A percentile compares a stretch with the other conserved stretches of the same genome.
These are phyloP conservation scores for Gymnothorax javanicus DNA, from an alignment of 2,797 vertebrate genomes.

Conservation along the genomic window DNA sequence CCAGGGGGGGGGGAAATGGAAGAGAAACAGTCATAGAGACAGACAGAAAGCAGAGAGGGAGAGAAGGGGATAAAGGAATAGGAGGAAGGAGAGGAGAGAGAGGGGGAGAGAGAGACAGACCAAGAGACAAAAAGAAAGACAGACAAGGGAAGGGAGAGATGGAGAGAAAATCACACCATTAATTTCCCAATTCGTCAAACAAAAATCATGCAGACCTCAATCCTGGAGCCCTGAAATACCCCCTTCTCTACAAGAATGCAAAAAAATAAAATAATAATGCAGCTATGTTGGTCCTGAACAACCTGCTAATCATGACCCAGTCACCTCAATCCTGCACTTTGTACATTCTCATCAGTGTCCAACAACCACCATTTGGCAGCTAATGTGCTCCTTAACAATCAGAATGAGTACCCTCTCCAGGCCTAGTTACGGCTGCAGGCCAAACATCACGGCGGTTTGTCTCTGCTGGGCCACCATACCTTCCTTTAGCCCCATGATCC, in stretches of 20 bases:
- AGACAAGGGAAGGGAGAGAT: too few relatives aligned
- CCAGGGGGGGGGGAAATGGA: background rate
- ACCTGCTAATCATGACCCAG: background rate
- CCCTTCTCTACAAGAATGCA: background rate
- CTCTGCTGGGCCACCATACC: slow-evolving; percentile 64
- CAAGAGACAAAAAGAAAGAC: background rate
- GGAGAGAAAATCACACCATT: background rate
- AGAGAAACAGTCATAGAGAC: background rate
- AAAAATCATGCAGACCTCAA: background rate
- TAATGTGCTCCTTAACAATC: background rate
- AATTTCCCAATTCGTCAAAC: background rate
- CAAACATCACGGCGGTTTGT: background rate
- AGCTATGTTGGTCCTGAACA: background rate
- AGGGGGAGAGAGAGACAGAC: background rate
- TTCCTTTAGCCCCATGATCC: slow-evolving; percentile 90
- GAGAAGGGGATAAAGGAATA: too few relatives aligned
- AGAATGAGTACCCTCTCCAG: background rate
- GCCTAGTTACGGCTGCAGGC: background rate
- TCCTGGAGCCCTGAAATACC: too few relatives aligned
- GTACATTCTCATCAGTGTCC: background rate
- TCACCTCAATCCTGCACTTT: background rate
- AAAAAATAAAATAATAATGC: background rate
- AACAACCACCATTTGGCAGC: background rate
- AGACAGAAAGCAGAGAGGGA: too few relatives aligned
- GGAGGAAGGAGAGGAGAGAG: background rate